These are phyloP conservation scores for Parasteatoda tepidariorum DNA, from an alignment of 1,140 invertebrate species.

Conservation along the genomic window DNA sequence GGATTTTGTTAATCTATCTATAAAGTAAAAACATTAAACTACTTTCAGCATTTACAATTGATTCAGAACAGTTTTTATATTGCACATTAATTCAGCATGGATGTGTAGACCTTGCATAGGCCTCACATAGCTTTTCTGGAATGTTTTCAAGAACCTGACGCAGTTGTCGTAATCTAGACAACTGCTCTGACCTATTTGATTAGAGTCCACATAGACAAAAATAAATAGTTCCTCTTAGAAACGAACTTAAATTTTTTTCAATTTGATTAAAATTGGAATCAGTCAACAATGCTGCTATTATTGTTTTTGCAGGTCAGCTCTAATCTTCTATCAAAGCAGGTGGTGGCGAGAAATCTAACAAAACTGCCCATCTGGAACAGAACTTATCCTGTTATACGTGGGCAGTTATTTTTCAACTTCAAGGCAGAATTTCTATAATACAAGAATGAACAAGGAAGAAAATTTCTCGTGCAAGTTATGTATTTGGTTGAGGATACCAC, in stretches of 20 bases:
- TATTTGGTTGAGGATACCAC: constrained; percentile 79
- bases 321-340: not conserved
- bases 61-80: not conserved
- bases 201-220: not conserved
- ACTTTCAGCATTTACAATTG: not conserved
- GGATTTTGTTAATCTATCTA: not conserved
- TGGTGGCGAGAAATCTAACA: not conserved
- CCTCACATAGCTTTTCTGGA: not conserved
- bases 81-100: not conserved
- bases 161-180: not conserved
- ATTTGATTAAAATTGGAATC: not conserved
- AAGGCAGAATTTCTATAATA: constrained; percentile 14
- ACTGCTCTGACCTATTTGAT: not conserved
- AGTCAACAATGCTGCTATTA: not conserved
- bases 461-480: constrained; percentile 15
- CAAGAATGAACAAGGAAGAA: not conserved
- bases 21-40: not conserved
- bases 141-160: not conserved
- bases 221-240: not conserved
- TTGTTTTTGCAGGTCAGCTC: not conserved
- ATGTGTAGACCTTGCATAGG: not conserved
- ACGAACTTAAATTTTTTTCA: not conserved
- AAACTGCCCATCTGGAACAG: not conserved
- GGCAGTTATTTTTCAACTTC: not conserved
- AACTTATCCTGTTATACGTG: not conserved